Base-by-base conservation (phyloP, 2,113 vertebrate genomes). In the Anser cygnoides region DNA sequence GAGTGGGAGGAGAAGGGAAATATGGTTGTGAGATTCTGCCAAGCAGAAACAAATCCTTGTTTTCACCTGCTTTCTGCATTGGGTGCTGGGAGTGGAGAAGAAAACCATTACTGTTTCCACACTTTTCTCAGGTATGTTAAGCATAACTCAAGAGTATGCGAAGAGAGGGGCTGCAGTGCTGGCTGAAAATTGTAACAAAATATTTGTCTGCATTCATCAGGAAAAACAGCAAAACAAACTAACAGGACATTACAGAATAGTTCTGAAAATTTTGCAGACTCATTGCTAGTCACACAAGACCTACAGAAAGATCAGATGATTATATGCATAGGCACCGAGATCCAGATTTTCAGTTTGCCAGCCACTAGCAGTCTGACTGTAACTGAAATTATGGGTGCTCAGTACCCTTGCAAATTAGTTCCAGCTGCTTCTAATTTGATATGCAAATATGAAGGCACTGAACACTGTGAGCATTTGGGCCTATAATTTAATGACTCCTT, bases 381-480 rank as follows among this genome's bases (percentile, higher is more conserved):
- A 92, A 22, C 17, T 16, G 11, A 17, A 89, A 92, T 86, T 26
- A 70, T 57, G 57, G 15, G 33, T 86, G 22, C 28, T 94, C 59
- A 77, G 52, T 49, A 92, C 75, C n/a, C 17, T 80, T 81, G 22
- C 29, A 94, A 93, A 94, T 71, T 84, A 84, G 21, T 77, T 96
- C 55, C 70, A 92, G 52, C 43, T 91, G 31, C 84, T 92, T 93
- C 65, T 80, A 72, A 11, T 82, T 89, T 92, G 57, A 81, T 91
- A 84, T 87, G 77, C 35, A 93, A 92, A 87, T 95, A 81, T 17
- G 58, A 87, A 87, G 39, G 5, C 28, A 87, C 12, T n/a, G 81
- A 92, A 82, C 72, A 61, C 5, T 49, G 39, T 65, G 77, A 89
- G 25, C 9, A 58, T 81, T 91, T 73, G 54, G n/a, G 13, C 18